Evolutionary conservation across 2,113 vertebrate species (phyloP), one percentile per base, ranked within the genome.

Genomic region (Tragulus kanchil): DNA sequence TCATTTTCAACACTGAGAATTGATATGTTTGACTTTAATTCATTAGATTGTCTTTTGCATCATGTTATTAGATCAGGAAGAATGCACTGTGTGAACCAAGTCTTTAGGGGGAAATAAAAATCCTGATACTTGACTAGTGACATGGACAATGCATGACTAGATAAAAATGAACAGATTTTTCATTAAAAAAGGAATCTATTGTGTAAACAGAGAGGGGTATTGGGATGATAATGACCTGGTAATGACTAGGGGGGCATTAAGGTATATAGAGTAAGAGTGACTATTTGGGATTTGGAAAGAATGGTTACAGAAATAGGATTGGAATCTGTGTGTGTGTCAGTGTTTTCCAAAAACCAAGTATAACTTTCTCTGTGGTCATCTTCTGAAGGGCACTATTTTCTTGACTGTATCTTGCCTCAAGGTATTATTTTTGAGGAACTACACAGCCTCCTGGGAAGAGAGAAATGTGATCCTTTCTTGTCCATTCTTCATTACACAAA

Each of bases 401-500:
- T 84, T 87, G 31, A 85, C 67, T 79, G 26, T 56, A 25, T 56
- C 81, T 89, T 96, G 59, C 21, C 23, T 54, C 21, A 36, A 69
- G 14, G 61, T 31, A 95, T 77, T 94, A 52, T 86, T 96, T 94
- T 97, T 97, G 96, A 98, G 97, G 98, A 98, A 95, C 61, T 73
- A 79, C 78, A 97, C n/a, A 96, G 78, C 82, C 97, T 97, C 98
- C 96, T 90, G 94, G 97, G 97, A 98, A 95, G 97, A 97, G 95
- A 95, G 93, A 78, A 97, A 97, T 95, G 84, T 61, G 95, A 96
- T 97, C 85, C 96, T 98, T 98, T 97, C 86, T 97, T 96, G 96
- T 94, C 97, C 93, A 97, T 97, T 97, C 98, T 98, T 98, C 96
- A 94, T 98, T 97, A 96, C 97, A 96, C 86, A 95, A 96, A 94